These are phyloP conservation scores for Polymixis lichenea DNA, from an alignment of 2,888 invertebrate genomes.

Conservation along the genomic window DNA sequence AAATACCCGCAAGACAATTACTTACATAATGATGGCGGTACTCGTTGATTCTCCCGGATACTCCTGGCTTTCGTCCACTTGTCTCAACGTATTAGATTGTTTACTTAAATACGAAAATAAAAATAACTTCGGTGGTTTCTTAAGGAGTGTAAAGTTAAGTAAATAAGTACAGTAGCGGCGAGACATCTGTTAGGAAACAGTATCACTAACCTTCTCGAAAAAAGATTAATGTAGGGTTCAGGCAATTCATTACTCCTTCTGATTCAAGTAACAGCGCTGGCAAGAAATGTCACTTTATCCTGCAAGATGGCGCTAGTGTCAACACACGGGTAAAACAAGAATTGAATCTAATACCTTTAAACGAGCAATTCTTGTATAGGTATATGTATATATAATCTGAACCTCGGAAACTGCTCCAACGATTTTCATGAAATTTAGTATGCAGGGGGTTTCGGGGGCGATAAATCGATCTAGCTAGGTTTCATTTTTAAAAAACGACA, in stretches of 20 bases:
- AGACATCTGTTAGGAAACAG: slow-evolving; percentile 7
- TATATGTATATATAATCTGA: too few relatives aligned
- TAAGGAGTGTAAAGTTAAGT: not conserved
- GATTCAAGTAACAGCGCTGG: not conserved
- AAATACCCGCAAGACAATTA: not conserved
- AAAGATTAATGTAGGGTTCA: not conserved
- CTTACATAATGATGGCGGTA: not conserved
- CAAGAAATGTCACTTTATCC: slow-evolving; percentile 6
- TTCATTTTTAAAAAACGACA: too few relatives aligned
- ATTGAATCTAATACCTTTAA: too few relatives aligned
- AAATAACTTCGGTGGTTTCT: not conserved
- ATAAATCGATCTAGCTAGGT: too few relatives aligned
- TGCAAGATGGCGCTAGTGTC: slow-evolving; percentile 32
- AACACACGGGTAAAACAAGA: not conserved
- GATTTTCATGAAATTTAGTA: too few relatives aligned
- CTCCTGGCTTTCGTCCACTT: not conserved
- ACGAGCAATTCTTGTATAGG: too few relatives aligned
- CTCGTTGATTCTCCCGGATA: not conserved
- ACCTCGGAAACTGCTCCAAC: too few relatives aligned
- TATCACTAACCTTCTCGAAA: not conserved
- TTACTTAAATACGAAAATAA: not conserved
- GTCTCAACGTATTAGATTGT: not conserved
- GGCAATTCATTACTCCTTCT: not conserved
- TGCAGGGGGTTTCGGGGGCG: too few relatives aligned
- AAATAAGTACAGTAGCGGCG: not conserved